phyloP scores from a whole-genome alignment of 2,113 vertebrate genomes.

The Barnardius zonarius region DNA sequence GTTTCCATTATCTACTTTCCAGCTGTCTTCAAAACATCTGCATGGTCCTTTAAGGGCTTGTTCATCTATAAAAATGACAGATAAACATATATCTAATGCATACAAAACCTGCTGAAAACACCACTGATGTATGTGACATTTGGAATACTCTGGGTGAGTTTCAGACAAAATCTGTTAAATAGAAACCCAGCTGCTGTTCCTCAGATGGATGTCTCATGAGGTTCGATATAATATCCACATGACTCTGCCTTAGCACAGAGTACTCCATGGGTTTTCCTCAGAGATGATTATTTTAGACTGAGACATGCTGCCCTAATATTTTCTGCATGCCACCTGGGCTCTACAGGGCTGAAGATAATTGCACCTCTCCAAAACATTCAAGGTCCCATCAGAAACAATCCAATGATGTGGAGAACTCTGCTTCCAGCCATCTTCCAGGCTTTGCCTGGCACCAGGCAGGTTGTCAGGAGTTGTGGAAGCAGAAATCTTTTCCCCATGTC shows the following conservation, averaged over 20 bases:
- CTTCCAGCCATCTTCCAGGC: neutral
- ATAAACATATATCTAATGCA: neutral
- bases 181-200: neutral
- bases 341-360: neutral
- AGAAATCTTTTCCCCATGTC: neutral
- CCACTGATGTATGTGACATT: neutral
- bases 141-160: neutral
- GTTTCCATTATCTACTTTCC: neutral
- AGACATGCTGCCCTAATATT: neutral
- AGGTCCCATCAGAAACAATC: neutral
- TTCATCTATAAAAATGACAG: neutral
- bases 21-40: neutral
- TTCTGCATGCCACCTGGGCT: neutral
- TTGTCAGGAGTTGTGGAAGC: neutral
- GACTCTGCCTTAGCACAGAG: neutral
- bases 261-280: accelerated
- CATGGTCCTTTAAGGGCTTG: neutral
- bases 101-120: neutral
- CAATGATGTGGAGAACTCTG: neutral
- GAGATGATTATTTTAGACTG: neutral
- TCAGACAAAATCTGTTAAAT: neutral
- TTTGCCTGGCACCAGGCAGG: accelerated
- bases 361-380: neutral
- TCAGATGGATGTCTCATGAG: neutral
- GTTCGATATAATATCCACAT: neutral